Evolutionary conservation across 1,140 invertebrate genomes (phyloP), one percentile per base, ranked within the genome.

Genomic region (Drosophila tristis): DNA sequence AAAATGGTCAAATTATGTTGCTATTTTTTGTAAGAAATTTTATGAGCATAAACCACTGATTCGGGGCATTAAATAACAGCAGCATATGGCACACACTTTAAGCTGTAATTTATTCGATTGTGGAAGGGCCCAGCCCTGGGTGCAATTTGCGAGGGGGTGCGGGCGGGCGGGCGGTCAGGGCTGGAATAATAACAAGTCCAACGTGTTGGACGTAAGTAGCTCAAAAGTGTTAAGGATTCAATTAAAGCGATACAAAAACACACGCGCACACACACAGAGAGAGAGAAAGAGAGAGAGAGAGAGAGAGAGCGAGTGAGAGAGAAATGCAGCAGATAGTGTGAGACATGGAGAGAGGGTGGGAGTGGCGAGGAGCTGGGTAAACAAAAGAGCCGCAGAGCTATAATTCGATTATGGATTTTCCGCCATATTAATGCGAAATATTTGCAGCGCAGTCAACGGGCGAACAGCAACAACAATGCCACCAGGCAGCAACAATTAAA

Each of bases 201-300:
- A 84, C 82, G 82, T 87, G 84, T 84, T 82, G 80, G 75, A 72
- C 84, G 72, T 87, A 87, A 87, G 84, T 87, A 87, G 84, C 84
- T 87, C 84, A 89, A 87, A 89, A 87, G 84, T 87, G 84, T 87
- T 87, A 87, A 87, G 84, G 84, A 87, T 87, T 87, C 84, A 87
- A 87, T 87, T 87, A 87, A 87, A 87, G 79, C 79, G 79, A 84
- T 89, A 87, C 84, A 86, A 77, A 86, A 44, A 51, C 56, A 68
- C 45, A 47, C 8, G 47, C 44, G 31, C 7, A 20, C 11, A 49
- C 26, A 71, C n/a, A 26, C 47, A 74, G 16, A 35, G 44, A 60
- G 55, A 56, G 49, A 49, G 61, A 49, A 73, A 67, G 78, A 20
- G 7, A 48, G 26, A 51, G 2, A 2, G 26, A 26, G 26, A 51